Conservation (phyloP, 2,888 invertebrate genomes). For the Gymnoscelis rufifasciata region DNA sequence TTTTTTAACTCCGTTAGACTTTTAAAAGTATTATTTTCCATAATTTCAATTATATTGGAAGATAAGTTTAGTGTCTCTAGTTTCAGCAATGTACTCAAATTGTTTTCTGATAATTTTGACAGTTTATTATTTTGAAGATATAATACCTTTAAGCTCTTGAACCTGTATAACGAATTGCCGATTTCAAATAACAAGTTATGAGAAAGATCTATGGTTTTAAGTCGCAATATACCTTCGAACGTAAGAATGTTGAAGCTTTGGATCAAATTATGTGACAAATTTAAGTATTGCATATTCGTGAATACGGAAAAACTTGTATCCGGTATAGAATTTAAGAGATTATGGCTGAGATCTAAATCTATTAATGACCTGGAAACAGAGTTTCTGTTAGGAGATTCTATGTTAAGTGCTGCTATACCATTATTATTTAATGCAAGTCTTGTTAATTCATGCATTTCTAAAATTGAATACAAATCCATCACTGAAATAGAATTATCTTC, state of each 20-base stretch:
- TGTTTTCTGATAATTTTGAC: constrained; percentile 5
- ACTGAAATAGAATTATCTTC: constrained; percentile 7
- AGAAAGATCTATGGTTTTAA: constrained; percentile 14
- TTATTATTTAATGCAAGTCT: constrained; percentile 9
- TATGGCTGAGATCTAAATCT: constrained; percentile 13
- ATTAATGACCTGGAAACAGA: constrained; percentile 4
- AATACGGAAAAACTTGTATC: constrained; percentile 12
- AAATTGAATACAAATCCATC: constrained; percentile 9
- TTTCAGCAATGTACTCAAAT: constrained; percentile 7
- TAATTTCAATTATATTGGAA: constrained; percentile 7
- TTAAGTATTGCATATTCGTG: constrained; percentile 10
- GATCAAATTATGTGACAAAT: constrained; percentile 19
- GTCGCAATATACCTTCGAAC: constrained; percentile 16
- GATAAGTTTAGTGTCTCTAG: constrained; percentile 12
- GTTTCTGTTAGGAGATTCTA: background rate
- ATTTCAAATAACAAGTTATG: constrained; percentile 15
- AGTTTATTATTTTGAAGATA: constrained; percentile 18
- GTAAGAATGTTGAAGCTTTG: constrained; percentile 17
- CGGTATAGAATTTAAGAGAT: constrained; percentile 8
- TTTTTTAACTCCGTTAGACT: constrained; percentile 5
- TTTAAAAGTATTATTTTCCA: constrained; percentile 16
- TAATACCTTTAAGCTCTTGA: constrained; percentile 10
- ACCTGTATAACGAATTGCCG: constrained; percentile 14
- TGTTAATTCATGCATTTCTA: background rate
- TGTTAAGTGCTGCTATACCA: constrained; percentile 4